phyloP scores from a whole-genome alignment of 1,140 invertebrate genomes.

The Eurosta solidaginis region DNA sequence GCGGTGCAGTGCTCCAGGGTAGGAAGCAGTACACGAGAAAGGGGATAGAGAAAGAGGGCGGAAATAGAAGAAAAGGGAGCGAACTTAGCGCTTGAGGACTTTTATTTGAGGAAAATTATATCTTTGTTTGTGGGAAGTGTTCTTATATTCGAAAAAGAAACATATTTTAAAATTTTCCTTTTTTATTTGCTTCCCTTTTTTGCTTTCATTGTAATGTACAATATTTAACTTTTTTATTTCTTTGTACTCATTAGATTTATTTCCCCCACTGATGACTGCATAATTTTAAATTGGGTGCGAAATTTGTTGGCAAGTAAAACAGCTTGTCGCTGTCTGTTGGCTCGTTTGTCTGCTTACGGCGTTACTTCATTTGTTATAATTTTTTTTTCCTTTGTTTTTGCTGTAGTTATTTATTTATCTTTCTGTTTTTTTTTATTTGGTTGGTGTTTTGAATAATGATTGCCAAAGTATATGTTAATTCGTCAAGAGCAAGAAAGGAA shows the following conservation, averaged over 20 bases:
- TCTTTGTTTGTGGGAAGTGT: too few relatives aligned
- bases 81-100: too few relatives aligned
- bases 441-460: conserved; percentile 6
- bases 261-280: neutral
- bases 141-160: too few relatives aligned
- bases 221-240: neutral
- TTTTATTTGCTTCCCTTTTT: too few relatives aligned
- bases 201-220: too few relatives aligned
- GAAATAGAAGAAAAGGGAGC: neutral
- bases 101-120: too few relatives aligned
- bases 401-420: neutral
- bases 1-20: too few relatives aligned
- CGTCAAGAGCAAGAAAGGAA: neutral
- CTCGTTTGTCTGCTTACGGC: neutral
- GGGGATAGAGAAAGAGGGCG: neutral
- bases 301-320: conserved; percentile 23
- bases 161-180: too few relatives aligned
- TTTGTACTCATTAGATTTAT: neutral
- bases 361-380: conserved; percentile 7
- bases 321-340: neutral
- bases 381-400: neutral
- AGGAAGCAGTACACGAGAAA: neutral
- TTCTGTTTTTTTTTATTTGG: neutral
- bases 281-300: conserved; percentile 24
- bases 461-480: conserved; percentile 2